Conservation (phyloP, 2,888 invertebrate species). For the Sinelater perroti region DNA sequence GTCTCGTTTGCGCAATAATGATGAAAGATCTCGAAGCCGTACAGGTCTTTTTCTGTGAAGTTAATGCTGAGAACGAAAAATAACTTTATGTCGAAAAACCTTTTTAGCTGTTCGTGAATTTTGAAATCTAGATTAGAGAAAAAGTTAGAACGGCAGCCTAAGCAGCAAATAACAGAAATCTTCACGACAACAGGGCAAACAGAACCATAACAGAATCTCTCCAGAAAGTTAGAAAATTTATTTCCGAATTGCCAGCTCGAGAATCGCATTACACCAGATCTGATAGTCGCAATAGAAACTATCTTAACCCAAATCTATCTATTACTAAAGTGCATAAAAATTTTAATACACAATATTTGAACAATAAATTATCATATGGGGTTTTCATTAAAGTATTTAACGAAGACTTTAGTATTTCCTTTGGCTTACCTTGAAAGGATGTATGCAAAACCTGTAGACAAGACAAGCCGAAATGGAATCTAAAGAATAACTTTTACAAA, state of each 20-base stretch:
- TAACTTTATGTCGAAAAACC: neutral
- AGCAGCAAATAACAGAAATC: neutral
- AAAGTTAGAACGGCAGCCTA: neutral
- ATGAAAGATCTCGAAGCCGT: too few relatives aligned
- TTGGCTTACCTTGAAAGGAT: conserved; percentile 34
- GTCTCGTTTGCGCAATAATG: too few relatives aligned
- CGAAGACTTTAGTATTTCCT: conserved; percentile 37
- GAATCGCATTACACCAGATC: conserved; percentile 35
- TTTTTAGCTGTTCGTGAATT: neutral
- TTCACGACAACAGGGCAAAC: conserved; percentile 1
- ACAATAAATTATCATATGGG: conserved; percentile 22
- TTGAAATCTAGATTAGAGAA: neutral
- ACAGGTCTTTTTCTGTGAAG: too few relatives aligned
- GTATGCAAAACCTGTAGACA: conserved; percentile 35
- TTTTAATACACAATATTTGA: conserved; percentile 11
- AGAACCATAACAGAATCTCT: neutral
- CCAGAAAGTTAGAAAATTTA: too few relatives aligned
- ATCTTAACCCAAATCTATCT: conserved; percentile 26
- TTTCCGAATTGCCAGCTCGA: conserved; percentile 13
- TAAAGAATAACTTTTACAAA: conserved; percentile 16
- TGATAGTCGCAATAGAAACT: conserved; percentile 32
- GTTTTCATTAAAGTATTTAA: conserved; percentile 37
- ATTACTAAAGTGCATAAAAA: conserved; percentile 27
- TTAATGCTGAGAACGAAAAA: too few relatives aligned
- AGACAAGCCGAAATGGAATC: conserved; percentile 18